These are phyloP conservation scores for Eonycteris spelaea DNA, from an alignment of 2,113 vertebrate species.

Conservation along the genomic window DNA sequence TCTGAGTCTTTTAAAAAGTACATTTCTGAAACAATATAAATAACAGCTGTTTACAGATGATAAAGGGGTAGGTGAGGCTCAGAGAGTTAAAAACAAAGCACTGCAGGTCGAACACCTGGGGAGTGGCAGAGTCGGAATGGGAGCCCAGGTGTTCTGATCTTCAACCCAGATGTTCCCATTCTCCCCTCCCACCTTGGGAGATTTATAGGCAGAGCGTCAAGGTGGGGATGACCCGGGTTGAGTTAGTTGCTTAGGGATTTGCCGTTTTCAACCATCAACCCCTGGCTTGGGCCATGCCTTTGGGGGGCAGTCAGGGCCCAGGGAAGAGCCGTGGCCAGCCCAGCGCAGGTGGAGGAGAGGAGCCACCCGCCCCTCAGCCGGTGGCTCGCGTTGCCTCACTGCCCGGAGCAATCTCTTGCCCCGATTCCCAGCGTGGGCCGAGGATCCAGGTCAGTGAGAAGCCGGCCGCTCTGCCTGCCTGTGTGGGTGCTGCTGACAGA, in stretches of 20 bases:
- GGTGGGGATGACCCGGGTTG: neutral
- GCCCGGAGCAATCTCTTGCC: neutral
- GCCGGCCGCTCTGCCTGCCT: neutral
- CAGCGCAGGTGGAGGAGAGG: neutral
- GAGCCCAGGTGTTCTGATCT: neutral
- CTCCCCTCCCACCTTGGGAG: neutral
- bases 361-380: neutral
- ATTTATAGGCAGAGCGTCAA: neutral
- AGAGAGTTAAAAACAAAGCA: neutral
- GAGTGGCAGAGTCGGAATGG: neutral
- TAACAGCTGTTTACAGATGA: neutral
- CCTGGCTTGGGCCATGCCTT: neutral
- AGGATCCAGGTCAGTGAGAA: conserved; percentile 18
- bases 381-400: neutral
- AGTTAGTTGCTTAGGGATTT: neutral
- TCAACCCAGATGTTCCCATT: neutral
- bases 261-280: neutral
- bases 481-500: conserved; percentile 1
- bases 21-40: neutral
- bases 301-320: neutral
- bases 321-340: neutral
- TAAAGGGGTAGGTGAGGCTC: neutral
- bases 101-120: neutral
- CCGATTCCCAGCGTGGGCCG: conserved; percentile 20
- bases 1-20: neutral